phyloP scores from a whole-genome alignment of 2,113 vertebrate species.

The Rattus norvegicus region GRCr8 NC_086028.1:11896501-11897000 shows the following conservation, averaged over 20 bases:
- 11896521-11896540: neutral
- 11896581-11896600: neutral
- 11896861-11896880: conserved; percentile 2
- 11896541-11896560: neutral
- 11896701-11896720: conserved; percentile 22
- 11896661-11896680: conserved; percentile 56
- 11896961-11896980: neutral
- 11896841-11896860: neutral
- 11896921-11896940: neutral
- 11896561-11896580: conserved; percentile 38
- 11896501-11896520: neutral
- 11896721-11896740: conserved; percentile 26
- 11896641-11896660: conserved; percentile 15
- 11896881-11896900: conserved; percentile 37
- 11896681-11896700: conserved; percentile 5
- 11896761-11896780: conserved; percentile 21
- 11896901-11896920: neutral
- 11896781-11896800: neutral
- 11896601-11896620: conserved; percentile 23
- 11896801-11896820: conserved; percentile 41
- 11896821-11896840: neutral
- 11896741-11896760: conserved; percentile 15
- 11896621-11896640: neutral
- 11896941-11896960: neutral
- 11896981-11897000: neutral